These are phyloP conservation scores for Diachasma alloeum DNA, from an alignment of 1,140 invertebrate genomes.

Conservation along the genomic window DNA sequence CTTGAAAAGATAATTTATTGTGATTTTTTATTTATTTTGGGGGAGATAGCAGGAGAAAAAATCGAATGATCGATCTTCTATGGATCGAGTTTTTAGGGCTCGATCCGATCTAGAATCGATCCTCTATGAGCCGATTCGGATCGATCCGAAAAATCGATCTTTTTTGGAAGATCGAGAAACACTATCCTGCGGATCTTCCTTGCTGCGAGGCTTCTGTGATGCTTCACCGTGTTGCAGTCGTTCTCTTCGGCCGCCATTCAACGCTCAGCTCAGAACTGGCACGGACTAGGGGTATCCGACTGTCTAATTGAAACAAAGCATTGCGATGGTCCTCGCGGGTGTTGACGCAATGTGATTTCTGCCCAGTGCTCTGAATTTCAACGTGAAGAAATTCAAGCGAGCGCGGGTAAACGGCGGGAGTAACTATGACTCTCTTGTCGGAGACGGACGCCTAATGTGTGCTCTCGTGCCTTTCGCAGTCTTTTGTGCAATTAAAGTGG, in stretches of 20 bases:
- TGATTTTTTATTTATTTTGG: too few species aligned
- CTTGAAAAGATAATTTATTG: too few species aligned
- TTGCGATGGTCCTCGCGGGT: constrained; percentile 77
- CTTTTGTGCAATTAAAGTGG: too few species aligned
- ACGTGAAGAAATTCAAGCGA: constrained; percentile 75
- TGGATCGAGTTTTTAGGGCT: too few species aligned
- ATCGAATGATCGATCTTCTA: too few species aligned
- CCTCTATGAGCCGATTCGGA: too few species aligned
- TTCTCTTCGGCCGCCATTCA: constrained; percentile 67
- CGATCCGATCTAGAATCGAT: too few species aligned
- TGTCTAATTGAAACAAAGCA: constrained; percentile 91
- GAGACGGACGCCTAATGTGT: too few species aligned
- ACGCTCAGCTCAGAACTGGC: constrained; percentile 83
- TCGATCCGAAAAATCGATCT: too few species aligned
- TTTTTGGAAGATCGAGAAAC: too few species aligned
- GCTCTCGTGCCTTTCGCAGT: too few species aligned
- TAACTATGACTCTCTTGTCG: constrained; percentile 79
- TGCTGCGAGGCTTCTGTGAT: constrained; percentile 39
- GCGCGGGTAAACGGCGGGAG: constrained; percentile 81
- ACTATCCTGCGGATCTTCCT: constrained; percentile 48
- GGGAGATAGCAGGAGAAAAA: too few species aligned
- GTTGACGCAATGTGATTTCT: constrained; percentile 83
- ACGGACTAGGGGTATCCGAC: constrained; percentile 80
- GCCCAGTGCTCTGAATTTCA: constrained; percentile 84
- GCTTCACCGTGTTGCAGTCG: neutral